These are phyloP conservation scores for Spodoptera picta DNA, from an alignment of 2,888 invertebrate genomes.

Conservation along the genomic window DNA sequence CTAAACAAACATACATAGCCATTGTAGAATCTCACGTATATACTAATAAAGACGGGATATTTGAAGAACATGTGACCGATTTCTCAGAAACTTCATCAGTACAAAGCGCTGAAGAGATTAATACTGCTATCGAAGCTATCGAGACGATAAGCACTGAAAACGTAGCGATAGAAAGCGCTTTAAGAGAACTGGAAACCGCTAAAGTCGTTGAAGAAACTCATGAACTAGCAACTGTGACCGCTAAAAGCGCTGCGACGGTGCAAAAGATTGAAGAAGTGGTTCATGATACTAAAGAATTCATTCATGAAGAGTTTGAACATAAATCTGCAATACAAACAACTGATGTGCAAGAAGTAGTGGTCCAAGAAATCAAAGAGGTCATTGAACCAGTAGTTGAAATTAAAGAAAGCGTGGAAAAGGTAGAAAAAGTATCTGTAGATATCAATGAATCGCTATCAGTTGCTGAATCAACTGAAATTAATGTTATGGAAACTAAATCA, in stretches of 20 bases:
- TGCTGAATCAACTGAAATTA: constrained; percentile 39
- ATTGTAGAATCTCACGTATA: constrained; percentile 83
- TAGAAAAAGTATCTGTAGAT: constrained; percentile 54
- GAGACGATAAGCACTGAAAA: constrained; percentile 58
- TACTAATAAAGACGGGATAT: constrained; percentile 79
- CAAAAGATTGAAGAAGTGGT: constrained; percentile 44
- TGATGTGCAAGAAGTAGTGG: constrained; percentile 41
- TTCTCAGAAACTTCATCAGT: constrained; percentile 69
- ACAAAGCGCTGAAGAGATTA: constrained; percentile 65
- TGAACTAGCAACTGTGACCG: constrained; percentile 43
- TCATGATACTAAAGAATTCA: constrained; percentile 47
- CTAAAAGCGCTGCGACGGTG: constrained; percentile 50
- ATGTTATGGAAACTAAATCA: constrained; percentile 38
- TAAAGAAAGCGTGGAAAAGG: constrained; percentile 51
- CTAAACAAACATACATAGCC: constrained; percentile 77
- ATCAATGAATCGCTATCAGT: constrained; percentile 50
- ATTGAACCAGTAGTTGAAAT: constrained; percentile 48
- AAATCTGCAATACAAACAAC: constrained; percentile 41
- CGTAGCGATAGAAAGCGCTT: constrained; percentile 53
- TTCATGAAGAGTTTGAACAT: constrained; percentile 53
- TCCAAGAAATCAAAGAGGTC: constrained; percentile 51
- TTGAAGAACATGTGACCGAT: constrained; percentile 67
- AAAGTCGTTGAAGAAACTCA: constrained; percentile 54
- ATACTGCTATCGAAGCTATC: constrained; percentile 56
- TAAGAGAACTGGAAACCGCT: constrained; percentile 54